Conservation (phyloP, 1,140 invertebrate genomes). For the Hestina assimilis region DNA sequence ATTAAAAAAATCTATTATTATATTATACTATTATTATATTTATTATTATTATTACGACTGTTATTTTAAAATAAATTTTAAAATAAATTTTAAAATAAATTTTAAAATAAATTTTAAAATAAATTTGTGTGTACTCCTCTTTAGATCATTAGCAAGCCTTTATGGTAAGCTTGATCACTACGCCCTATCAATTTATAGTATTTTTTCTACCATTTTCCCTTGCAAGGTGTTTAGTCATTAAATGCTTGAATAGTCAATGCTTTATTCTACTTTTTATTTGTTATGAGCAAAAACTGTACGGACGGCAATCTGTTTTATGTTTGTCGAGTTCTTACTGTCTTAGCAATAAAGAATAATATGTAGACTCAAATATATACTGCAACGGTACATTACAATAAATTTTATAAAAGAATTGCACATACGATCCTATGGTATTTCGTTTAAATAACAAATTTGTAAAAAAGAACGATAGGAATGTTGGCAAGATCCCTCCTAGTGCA, state of each 20-base stretch:
- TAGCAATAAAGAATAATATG: not conserved
- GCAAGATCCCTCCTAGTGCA: constrained; percentile 1
- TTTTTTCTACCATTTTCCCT: constrained; percentile 4
- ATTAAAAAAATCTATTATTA: no score
- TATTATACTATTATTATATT: no score
- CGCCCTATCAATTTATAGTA: not conserved
- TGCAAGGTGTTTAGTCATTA: constrained; percentile 17
- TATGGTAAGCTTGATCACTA: no score
- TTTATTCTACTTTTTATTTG: constrained; percentile 13
- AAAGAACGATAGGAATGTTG: constrained; percentile 2
- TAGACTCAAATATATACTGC: not conserved
- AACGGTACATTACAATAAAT: constrained; percentile 4
- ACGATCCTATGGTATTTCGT: constrained; percentile 3
- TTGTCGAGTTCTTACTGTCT: not conserved
- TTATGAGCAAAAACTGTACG: not conserved
- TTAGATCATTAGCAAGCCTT: no score
- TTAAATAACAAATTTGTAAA: constrained; percentile 4
- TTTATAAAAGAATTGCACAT: not conserved
- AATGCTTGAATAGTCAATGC: constrained; percentile 13
- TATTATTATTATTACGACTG: no score
- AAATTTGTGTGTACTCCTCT: no score
- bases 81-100: no score
- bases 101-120: no score
- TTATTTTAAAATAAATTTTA: no score
- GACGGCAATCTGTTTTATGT: not conserved